Evolutionary conservation across 2,797 vertebrate genomes (phyloP), one percentile per base, ranked within the genome.

Genomic region (Nyctalus aviator): DNA sequence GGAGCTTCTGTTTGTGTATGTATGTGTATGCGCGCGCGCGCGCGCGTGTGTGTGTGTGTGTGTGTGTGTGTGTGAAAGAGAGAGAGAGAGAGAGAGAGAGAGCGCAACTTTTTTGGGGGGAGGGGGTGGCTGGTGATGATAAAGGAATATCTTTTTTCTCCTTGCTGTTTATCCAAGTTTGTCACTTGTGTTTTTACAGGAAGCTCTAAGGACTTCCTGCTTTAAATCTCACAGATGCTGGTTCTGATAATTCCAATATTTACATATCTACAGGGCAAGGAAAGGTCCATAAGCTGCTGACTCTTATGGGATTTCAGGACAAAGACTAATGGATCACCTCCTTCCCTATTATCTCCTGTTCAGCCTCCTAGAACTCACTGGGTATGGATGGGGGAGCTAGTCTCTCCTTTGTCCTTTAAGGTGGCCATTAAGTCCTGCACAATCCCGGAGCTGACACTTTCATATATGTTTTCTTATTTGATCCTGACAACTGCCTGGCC

Each of bases 181-280:
- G 87, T 94, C 93, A 90, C 94, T 95, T 76, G 93, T 94, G 95
- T 94, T 97, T 97, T 97, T 95, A 77, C 94, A 97, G 96, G 96
- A 97, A 97, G 88, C 95, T 95, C 90, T 97, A 95, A 96, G 93
- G 90, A 95, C 95, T 97, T 97, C 96, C 95, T 96, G 95, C 85
- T 86, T 68, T 73, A 68, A 55, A 55, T 66, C 94, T 94, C 94
- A 76, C 95, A 97, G 95, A 97, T 97, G 96, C 95, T 86, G 93
- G 90, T 55, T 88, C 94, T 64, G 96, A 97, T 97, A 96, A 96
- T 48, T 79, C 91, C 41, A 48, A 10, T 95, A 94, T 95, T 96
- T 95, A 96, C 95, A 95, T 95, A 93, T 88, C 91, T 88, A 37
- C 69, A 15, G 66, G 94, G 89, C 95, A 88, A 90, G 86, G 84